phyloP scores from a whole-genome alignment of 2,113 vertebrate genomes.

The Pelmatolapia mariae region DNA sequence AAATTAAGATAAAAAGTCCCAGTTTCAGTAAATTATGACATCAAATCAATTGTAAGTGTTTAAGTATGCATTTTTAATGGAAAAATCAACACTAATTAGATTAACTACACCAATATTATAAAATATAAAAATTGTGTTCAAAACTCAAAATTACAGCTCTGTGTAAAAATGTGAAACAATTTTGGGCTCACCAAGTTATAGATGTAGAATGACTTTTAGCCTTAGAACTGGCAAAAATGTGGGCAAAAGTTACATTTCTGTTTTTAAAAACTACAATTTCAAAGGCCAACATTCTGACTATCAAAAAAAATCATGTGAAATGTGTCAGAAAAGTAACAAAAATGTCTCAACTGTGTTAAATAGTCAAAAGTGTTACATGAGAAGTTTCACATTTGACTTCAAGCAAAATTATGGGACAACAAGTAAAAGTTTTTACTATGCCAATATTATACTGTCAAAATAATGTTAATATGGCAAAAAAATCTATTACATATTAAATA shows the following conservation, averaged over 20 bases:
- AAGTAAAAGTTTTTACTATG: accelerated
- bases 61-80: background rate
- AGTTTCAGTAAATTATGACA: background rate
- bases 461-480: background rate
- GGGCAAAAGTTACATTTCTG: background rate
- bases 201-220: background rate
- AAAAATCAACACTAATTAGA: background rate
- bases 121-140: background rate
- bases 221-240: background rate
- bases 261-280: background rate
- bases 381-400: background rate
- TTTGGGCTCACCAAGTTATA: background rate
- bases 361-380: background rate
- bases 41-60: background rate
- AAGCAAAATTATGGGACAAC: background rate
- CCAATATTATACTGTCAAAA: background rate
- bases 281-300: background rate
- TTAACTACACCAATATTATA: background rate
- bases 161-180: background rate
- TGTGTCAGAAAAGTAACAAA: background rate
- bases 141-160: background rate
- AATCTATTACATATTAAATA: background rate
- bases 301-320: background rate
- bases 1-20: background rate
- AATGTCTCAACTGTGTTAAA: background rate